Evolutionary conservation across 2,113 vertebrate genomes (phyloP), one percentile per base, ranked within the genome.

Genomic region (Pagrus major): DNA sequence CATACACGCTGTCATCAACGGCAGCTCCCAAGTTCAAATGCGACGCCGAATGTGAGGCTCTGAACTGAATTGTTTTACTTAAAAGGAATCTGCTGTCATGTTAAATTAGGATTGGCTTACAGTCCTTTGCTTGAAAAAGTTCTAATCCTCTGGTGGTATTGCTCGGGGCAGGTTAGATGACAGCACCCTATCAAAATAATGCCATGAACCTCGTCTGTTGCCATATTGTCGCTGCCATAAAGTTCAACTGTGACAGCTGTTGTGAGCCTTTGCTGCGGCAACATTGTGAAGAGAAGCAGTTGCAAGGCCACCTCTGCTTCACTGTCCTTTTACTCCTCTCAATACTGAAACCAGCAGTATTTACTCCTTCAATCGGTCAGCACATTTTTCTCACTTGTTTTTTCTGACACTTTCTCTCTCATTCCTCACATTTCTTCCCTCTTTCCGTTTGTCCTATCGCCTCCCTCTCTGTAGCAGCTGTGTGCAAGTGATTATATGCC

Each of bases 241-340:
- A 70, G 84, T 86, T 88, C 63, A 75, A 70, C 86, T 63, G 44
- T 81, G 83, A 49, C 87, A 83, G 83, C 70, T 74, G 81, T 76
- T 74, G 75, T 68, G 75, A 68, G 81, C 20, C 27, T 1, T 49
- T 75, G 81, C 81, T 71, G 39, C 41, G 71, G 80, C 77, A 18
- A 42, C 20, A 2, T 68, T 70, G 52, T 72, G 60, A 65, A 16
- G 14, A 51, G 21, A 49, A 29, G 41, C 47, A 46, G 55, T 76
- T 71, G 47, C 66, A 63, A 74, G 44, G 33, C 51, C 25, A 25
- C 31, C 44, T 23, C 46, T 23, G 25, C 39, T 58, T 76, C 42
- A 46, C 23, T 3, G 4, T 67, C 68, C 5, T 72, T 70, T 81
- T 14, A 52, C 58, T 60, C 44, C 3, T 55, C 27, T 70, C 47